A percentile compares a stretch with the other conserved stretches of the same genome.
Evolutionary conservation across 2,113 vertebrate genomes (phyloP).

Genomic region (Harpagus bidentatus): DNA sequence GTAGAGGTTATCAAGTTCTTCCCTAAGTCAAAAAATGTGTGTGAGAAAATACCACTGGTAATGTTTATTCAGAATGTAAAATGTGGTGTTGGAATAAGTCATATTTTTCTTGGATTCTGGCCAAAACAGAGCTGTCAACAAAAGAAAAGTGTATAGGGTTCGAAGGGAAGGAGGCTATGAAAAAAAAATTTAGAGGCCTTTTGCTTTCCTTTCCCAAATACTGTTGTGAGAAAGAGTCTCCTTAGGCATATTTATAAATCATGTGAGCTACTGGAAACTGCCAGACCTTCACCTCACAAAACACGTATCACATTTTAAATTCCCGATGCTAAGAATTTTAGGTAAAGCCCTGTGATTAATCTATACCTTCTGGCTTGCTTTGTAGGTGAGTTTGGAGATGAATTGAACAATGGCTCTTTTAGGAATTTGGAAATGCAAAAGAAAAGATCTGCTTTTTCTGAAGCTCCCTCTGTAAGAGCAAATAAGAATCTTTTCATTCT

Average conservation of each 20-base stretch:
- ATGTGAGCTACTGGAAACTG: neutral
- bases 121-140: constrained; percentile 51
- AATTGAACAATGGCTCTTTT: neutral
- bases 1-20: neutral
- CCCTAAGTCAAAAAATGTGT: neutral
- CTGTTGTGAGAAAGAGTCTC: neutral
- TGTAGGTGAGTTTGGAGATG: neutral
- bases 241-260: neutral
- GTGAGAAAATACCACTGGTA: constrained; percentile 46
- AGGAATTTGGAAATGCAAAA: neutral
- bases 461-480: neutral
- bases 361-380: neutral
- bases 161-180: neutral
- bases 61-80: constrained; percentile 27
- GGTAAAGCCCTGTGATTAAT: neutral
- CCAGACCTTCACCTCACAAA: neutral
- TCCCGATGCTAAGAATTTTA: neutral
- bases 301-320: neutral
- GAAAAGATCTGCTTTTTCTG: neutral
- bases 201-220: constrained; percentile 37
- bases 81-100: neutral
- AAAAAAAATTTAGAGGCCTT: neutral
- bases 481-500: constrained; percentile 9
- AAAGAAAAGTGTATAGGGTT: neutral
- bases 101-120: constrained; percentile 48